phyloP scores from a whole-genome alignment of 2,113 vertebrate genomes.

The Prunella fulvescens region DNA sequence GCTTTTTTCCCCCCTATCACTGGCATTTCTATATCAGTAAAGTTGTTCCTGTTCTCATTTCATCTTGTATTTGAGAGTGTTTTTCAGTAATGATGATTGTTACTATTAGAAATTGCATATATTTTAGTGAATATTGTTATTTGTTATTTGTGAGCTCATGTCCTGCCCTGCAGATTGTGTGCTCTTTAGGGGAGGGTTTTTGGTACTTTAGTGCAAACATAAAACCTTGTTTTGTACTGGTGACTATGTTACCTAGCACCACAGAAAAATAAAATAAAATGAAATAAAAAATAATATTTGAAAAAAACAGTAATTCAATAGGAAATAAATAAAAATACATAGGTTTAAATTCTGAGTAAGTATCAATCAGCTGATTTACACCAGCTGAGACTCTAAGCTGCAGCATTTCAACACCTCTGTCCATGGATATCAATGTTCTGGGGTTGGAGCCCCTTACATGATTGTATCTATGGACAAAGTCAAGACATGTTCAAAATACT shows the following conservation, averaged over 20 bases:
- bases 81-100: not conserved
- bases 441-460: not conserved
- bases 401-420: not conserved
- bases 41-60: not conserved
- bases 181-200: not conserved
- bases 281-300: not conserved
- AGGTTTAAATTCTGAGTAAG: not conserved
- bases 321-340: not conserved
- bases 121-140: not conserved
- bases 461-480: not conserved
- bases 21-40: not conserved
- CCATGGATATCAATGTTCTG: not conserved
- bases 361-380: not conserved
- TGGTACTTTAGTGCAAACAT: not conserved
- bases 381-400: not conserved
- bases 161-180: not conserved
- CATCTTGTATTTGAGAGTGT: not conserved
- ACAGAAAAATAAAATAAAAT: not conserved
- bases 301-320: not conserved
- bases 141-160: not conserved
- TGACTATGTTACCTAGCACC: not conserved
- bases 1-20: accelerated
- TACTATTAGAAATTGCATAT: not conserved
- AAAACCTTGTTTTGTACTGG: not conserved
- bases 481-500: not conserved